These are phyloP conservation scores for Polydesmus complanatus DNA, from an alignment of 2,888 invertebrate species.

Conservation along the genomic window DNA sequence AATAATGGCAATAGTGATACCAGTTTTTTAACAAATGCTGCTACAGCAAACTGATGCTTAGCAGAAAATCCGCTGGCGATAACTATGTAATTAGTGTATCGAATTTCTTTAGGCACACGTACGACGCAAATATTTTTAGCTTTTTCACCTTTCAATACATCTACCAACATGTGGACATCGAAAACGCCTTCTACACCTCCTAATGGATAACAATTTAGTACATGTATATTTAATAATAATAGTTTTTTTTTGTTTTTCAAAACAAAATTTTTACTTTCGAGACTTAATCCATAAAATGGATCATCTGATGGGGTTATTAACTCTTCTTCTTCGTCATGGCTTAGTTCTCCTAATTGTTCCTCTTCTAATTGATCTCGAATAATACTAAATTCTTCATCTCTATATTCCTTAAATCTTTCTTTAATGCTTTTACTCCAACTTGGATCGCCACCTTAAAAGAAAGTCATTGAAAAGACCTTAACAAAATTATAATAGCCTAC, in stretches of 20 bases:
- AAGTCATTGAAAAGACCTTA: too few relatives aligned
- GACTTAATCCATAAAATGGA: neutral
- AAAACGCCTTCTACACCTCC: conserved; percentile 73
- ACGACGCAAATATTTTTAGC: conserved; percentile 68
- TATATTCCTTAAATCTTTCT: conserved; percentile 7
- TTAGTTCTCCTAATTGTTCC: neutral
- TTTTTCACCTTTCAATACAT: conserved; percentile 59
- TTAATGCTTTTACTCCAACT: too few relatives aligned
- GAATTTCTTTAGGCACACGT: conserved; percentile 52
- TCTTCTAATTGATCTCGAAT: conserved; percentile 15
- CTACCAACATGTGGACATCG: conserved; percentile 72
- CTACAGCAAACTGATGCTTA: conserved; percentile 31
- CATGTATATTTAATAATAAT: neutral
- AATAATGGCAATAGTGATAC: conserved; percentile 17
- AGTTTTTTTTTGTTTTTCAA: neutral
- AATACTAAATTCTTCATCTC: conserved; percentile 10
- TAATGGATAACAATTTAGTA: conserved; percentile 47
- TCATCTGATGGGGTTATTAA: neutral
- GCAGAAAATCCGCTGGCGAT: conserved; percentile 45
- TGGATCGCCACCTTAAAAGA: too few relatives aligned
- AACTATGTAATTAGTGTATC: conserved; percentile 74
- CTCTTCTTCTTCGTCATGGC: neutral
- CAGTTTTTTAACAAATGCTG: conserved; percentile 22
- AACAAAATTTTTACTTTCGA: neutral
- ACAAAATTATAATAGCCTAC: too few relatives aligned